Evolutionary conservation across 2,113 vertebrate species (phyloP), one percentile per base, ranked within the genome.

Genomic region (Cnemophilus loriae): DNA sequence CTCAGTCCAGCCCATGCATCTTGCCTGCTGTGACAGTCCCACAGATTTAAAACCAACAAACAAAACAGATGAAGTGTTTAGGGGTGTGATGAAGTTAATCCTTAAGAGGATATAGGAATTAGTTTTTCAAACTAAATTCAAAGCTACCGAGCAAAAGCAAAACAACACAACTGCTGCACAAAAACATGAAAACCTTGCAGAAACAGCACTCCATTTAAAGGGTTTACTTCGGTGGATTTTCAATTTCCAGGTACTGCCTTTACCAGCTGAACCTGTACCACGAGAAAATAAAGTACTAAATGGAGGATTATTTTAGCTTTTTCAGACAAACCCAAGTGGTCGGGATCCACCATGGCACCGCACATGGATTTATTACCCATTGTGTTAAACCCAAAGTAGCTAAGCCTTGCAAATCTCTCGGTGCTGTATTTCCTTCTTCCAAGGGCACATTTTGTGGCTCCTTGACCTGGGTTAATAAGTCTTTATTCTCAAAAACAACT

Each of bases 391-490:
- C 59, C 70, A 30, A 83, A 83, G 90, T 42, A 95, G 90, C 84
- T 96, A 96, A 96, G 86, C 79, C 82, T 90, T 85, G 87, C 82
- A 96, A 93, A 97, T 92, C 87, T 88, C 78, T 59, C 23, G 7
- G 56, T 2, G 3, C 82, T 70, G 37, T 53, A 73, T 83, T 87
- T 84, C 87, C 76, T 82, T 63, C 69, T 93, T 94, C 89, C 93
- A 96, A 91, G 90, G 92, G 89, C 90, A 91, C 3, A 7, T 61
- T 91, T 74, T 47, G 68, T 63, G 74, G 78, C 87, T 96, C 90
- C 92, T 95, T 92, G 89, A 93, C 95, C 94, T 56, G 53, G 37
- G 89, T 96, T 97, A 96, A 78, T 91, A 96, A 96, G 93, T 95
- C 89, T 96, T 97, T 94, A 97, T 89, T 92, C 78, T 86, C 92